phyloP scores from a whole-genome alignment of 2,888 invertebrate genomes.

The Cordilura impudica region DNA sequence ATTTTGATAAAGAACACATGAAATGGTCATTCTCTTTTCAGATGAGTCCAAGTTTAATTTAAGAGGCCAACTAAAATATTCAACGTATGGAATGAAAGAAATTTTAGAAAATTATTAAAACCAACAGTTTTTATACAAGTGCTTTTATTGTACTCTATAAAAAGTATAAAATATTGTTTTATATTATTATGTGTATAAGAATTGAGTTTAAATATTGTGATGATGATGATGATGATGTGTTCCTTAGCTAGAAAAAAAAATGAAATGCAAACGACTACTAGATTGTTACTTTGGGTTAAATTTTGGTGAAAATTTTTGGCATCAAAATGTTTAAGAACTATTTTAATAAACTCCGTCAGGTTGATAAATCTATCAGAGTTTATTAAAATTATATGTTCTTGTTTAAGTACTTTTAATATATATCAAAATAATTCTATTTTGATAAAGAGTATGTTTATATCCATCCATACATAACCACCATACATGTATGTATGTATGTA shows the following conservation, averaged over 20 bases:
- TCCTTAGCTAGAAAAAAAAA: not conserved
- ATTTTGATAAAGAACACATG: too few relatives aligned
- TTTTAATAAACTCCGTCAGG: not conserved
- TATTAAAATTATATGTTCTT: not conserved
- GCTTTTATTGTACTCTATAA: slow-evolving; percentile 43
- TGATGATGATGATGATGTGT: slow-evolving; percentile 46
- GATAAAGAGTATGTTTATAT: not conserved
- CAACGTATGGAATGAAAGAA: too few relatives aligned
- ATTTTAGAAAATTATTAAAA: too few relatives aligned
- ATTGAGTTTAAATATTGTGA: slow-evolving; percentile 17
- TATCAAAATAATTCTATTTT: not conserved
- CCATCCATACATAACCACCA: not conserved
- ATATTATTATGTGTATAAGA: slow-evolving; percentile 33
- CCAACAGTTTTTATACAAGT: slow-evolving; percentile 21
- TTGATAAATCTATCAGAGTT: not conserved
- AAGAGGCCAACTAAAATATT: too few relatives aligned
- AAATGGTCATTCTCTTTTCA: too few relatives aligned
- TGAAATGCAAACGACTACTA: slow-evolving; percentile 19
- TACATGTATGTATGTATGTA: not conserved
- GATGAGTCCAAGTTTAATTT: too few relatives aligned
- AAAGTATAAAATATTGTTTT: slow-evolving; percentile 49
- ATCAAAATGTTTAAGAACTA: not conserved
- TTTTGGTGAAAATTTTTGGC: slow-evolving; percentile 41
- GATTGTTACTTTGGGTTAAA: slow-evolving; percentile 9
- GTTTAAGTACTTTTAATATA: not conserved